Conservation (phyloP, 2,888 invertebrate genomes). For the Blastobasis adustella region DNA sequence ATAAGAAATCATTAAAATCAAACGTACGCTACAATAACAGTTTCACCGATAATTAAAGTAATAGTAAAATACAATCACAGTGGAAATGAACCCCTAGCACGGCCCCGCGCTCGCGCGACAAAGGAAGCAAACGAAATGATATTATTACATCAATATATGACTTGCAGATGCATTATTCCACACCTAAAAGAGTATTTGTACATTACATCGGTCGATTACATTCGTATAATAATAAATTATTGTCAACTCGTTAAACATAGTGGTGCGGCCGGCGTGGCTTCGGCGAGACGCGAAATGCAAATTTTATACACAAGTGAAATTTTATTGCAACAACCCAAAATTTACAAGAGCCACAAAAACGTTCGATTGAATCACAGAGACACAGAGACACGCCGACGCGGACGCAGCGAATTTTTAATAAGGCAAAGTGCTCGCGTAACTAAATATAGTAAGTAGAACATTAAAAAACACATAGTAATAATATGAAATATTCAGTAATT, state of each 20-base stretch:
- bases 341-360: slow-evolving; percentile 46
- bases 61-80: slow-evolving; percentile 35
- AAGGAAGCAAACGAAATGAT: not conserved
- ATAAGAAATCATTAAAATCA: slow-evolving; percentile 33
- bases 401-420: slow-evolving; percentile 17
- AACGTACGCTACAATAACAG: slow-evolving; percentile 32
- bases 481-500: slow-evolving; percentile 27
- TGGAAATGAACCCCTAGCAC: slow-evolving; percentile 22
- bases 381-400: slow-evolving; percentile 22
- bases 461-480: slow-evolving; percentile 24
- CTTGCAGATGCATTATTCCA: not conserved
- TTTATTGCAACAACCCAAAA: slow-evolving; percentile 73
- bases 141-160: not conserved
- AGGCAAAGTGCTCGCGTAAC: slow-evolving; percentile 30
- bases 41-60: slow-evolving; percentile 37
- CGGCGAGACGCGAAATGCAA: slow-evolving; percentile 48
- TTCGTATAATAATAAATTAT: slow-evolving; percentile 21
- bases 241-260: slow-evolving; percentile 21
- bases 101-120: not conserved
- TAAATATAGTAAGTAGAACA: slow-evolving; percentile 28
- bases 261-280: too few species aligned
- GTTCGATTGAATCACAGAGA: slow-evolving; percentile 46
- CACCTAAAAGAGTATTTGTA: slow-evolving; percentile 34
- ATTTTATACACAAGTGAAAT: slow-evolving; percentile 43
- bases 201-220: slow-evolving; percentile 30